Base-by-base conservation (phyloP, 2,888 invertebrate species). In the Matsumyia berberina region DNA sequence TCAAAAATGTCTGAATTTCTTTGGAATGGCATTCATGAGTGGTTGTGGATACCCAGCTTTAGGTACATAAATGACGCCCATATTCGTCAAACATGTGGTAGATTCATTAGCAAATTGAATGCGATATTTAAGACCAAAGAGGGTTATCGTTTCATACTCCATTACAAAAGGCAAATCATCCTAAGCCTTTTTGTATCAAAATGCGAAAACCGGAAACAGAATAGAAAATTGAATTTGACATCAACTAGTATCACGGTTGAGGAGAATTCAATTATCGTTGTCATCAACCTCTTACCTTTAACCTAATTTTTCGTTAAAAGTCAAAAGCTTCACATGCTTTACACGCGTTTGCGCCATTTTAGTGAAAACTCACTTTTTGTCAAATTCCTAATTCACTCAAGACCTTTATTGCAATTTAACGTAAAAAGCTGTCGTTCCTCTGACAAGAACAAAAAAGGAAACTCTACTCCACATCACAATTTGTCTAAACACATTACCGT, bases 401-500 rank as follows among this genome's bases (percentile, higher is more conserved):
- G 29, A 51, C n/a, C 49, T 46, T 49, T 44, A n/a, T 42, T 39
- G 5, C 29, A 12, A 53, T 29, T 33, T 55, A 15, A 39, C 33
- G 33, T 31, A 29, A 53, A 69, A 42, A 44, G 42, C 33, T 33
- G 17, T 44, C 3, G 42, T 37, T 31, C 29, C 29, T 15, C 9
- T 42, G 17, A 42, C 7, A 29, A 9, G 11, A n/a, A 15, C 7
- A 9, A 53, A 12, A 53, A 8, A n/a, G 1, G 24, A 44, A 44
- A 19, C n/a, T 42, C 39, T 12, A 39, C n/a, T 33, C 33, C 53
- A 62, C 55, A 11, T 44, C 44, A 35, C 73, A 55, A 74, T 64
- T 64, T 74, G 62, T 74, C 55, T 64, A 55, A 55, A 55, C 64
- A 33, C 37, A 55, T 74, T 64, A 64, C 55, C 55, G 19, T 62